Percentiles rank a stretch among this genome's conserved stretches.
phyloP scores from a whole-genome alignment of 23 tunicate species.

The Pegea sp. region DNA sequence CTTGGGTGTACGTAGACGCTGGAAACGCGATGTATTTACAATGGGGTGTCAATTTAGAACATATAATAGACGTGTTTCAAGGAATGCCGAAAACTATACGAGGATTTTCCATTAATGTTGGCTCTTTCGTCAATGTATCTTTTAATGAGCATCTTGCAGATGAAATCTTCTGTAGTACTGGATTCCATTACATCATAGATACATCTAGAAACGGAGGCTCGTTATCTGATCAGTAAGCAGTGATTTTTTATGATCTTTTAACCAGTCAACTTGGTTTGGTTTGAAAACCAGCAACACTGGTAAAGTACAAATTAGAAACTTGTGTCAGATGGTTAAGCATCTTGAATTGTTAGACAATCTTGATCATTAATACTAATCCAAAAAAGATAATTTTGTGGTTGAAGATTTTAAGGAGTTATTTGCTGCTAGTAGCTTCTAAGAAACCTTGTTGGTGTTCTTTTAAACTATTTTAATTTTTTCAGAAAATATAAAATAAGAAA shows the following conservation, averaged over 20 bases:
- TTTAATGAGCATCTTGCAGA: slow-evolving; percentile 66
- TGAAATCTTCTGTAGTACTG: slow-evolving; percentile 85
- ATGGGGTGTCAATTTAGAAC: slow-evolving; percentile 87
- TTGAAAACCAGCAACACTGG: not conserved
- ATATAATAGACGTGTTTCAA: slow-evolving; percentile 58
- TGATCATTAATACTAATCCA: no score
- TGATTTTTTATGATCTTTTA: not conserved
- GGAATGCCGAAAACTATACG: slow-evolving; percentile 70
- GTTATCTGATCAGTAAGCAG: slow-evolving; percentile 33
- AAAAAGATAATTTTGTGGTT: no score
- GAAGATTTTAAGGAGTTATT: no score
- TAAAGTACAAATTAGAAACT: no score
- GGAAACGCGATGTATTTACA: slow-evolving; percentile 98
- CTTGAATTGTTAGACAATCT: no score
- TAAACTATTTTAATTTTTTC: no score
- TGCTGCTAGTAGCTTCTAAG: no score
- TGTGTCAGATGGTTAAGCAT: no score
- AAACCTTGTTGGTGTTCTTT: no score
- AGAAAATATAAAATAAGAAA: no score
- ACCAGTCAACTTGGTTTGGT: not conserved
- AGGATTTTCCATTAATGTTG: slow-evolving; percentile 93
- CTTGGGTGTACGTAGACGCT: slow-evolving; percentile 96
- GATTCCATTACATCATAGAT: slow-evolving; percentile 82
- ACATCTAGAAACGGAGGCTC: slow-evolving; percentile 92
- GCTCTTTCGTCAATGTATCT: slow-evolving; percentile 88